Conservation (phyloP, 2,113 vertebrate species). For the Octodon degus region DNA sequence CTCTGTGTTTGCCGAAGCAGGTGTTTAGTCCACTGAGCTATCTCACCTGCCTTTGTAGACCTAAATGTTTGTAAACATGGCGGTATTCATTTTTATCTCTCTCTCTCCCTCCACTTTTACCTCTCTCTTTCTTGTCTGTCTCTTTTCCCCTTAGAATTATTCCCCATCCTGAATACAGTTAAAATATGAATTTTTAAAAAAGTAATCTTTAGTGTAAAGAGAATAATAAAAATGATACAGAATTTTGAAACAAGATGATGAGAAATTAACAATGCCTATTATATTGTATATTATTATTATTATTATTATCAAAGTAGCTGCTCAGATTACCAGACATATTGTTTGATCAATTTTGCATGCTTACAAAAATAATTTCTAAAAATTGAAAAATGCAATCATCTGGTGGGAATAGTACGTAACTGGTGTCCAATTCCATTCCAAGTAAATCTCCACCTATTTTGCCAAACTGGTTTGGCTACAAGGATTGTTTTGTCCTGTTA, state of each 20-base stretch:
- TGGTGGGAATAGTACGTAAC: neutral
- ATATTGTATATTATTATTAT: too few relatives aligned
- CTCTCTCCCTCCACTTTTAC: neutral
- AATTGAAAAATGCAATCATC: neutral
- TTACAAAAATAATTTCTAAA: conserved; percentile 24
- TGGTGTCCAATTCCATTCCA: neutral
- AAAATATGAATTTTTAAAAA: neutral
- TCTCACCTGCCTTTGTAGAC: too few relatives aligned
- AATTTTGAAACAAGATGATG: too few relatives aligned
- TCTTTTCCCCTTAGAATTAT: neutral
- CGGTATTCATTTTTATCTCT: neutral
- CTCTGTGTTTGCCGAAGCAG: too few relatives aligned
- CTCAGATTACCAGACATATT: too few relatives aligned
- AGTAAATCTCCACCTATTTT: neutral
- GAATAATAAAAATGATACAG: too few relatives aligned
- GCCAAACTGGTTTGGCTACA: conserved; percentile 2
- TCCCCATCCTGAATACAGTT: neutral
- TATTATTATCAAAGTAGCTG: too few relatives aligned
- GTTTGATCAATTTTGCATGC: too few relatives aligned
- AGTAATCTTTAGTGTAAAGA: neutral
- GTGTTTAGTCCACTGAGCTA: too few relatives aligned
- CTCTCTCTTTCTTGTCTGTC: neutral
- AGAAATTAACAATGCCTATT: too few relatives aligned
- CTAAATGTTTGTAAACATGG: neutral
- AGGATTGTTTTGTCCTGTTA: neutral